phyloP scores from a whole-genome alignment of 64 coral and sea anemone genomes.

The Acropora tenuis region DNA sequence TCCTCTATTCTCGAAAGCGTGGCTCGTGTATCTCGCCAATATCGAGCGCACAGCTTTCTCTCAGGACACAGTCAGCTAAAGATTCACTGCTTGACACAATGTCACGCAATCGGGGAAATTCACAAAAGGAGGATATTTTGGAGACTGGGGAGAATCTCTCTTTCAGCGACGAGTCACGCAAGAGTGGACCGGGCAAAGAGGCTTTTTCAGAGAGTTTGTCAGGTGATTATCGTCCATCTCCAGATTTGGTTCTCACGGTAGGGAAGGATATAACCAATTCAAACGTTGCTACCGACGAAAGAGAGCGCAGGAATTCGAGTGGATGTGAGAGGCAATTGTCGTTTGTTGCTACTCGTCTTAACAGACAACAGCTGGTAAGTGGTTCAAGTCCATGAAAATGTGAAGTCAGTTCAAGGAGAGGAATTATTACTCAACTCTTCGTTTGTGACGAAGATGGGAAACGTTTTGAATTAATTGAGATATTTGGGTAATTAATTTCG shows the following conservation, averaged over 20 bases:
- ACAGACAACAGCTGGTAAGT: constrained; percentile 60
- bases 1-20: constrained; percentile 19
- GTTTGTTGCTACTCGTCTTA: constrained; percentile 78
- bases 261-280: not conserved
- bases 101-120: not conserved
- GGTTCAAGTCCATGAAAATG: not conserved
- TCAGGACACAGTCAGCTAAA: not conserved
- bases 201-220: too few species aligned
- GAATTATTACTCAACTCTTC: too few species aligned
- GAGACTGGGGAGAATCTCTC: not conserved
- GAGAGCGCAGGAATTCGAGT: not conserved
- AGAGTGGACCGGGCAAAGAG: not conserved
- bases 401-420: too few species aligned
- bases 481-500: too few species aligned
- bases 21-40: not conserved
- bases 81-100: not conserved
- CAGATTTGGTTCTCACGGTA: not conserved
- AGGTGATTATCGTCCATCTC: not conserved
- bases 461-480: too few species aligned
- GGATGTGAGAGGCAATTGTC: constrained; percentile 23
- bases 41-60: not conserved
- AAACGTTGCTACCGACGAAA: not conserved
- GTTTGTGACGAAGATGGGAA: too few species aligned
- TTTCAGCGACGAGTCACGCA: not conserved
- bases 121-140: not conserved